phyloP scores from a whole-genome alignment of 2,113 vertebrate genomes.

The Prunella himalayana region DNA sequence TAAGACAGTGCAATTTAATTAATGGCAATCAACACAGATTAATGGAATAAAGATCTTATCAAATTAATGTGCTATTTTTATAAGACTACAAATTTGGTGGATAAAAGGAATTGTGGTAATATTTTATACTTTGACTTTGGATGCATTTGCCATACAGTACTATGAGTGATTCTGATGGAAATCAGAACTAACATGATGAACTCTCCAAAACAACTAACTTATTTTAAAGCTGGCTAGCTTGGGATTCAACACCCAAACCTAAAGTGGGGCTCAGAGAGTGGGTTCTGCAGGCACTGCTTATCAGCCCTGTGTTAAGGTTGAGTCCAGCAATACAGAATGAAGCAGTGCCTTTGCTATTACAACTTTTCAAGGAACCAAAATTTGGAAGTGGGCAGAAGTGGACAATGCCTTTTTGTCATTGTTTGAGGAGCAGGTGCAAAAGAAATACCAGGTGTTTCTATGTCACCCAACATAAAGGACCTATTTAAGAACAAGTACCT shows the following conservation, averaged over 20 bases:
- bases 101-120: constrained; percentile 15
- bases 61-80: constrained; percentile 50
- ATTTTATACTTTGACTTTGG: not conserved
- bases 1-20: constrained; percentile 59
- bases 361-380: not conserved
- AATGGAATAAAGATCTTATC: constrained; percentile 58
- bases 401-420: not conserved
- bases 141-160: not conserved
- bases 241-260: not conserved
- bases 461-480: not conserved
- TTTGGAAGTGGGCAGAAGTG: not conserved
- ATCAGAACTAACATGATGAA: not conserved
- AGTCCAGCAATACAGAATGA: not conserved
- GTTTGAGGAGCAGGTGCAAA: not conserved
- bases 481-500: not conserved
- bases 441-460: not conserved
- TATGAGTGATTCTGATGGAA: not conserved
- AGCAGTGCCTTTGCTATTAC: not conserved
- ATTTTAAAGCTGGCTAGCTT: not conserved
- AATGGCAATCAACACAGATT: constrained; percentile 49
- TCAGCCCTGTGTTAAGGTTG: not conserved
- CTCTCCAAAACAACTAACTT: not conserved
- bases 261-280: not conserved
- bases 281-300: not conserved
- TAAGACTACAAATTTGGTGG: constrained; percentile 16